Percentiles rank a stretch among this genome's conserved stretches.
These are phyloP conservation scores for Steromphala cineraria DNA, from an alignment of 2,888 invertebrate species.

Conservation along the genomic window DNA sequence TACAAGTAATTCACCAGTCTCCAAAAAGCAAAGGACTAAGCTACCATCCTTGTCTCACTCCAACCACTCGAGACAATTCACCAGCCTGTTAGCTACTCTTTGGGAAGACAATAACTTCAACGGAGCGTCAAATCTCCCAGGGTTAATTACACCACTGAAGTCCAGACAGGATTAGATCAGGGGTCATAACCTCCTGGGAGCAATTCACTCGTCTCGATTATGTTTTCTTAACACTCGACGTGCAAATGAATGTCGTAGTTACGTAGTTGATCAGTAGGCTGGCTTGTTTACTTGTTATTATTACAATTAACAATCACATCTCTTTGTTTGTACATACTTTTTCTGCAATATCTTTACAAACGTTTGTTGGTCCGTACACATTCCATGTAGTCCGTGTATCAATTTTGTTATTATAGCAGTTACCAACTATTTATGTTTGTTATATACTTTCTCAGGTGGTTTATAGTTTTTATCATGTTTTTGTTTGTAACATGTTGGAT, in stretches of 20 bases:
- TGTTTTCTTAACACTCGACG: background rate
- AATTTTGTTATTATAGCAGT: no score
- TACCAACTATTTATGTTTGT: no score
- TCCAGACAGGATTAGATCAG: constrained; percentile 6
- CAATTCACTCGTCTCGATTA: background rate
- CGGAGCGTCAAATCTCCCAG: background rate
- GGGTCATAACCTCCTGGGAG: background rate
- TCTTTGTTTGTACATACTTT: no score
- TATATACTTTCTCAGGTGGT: no score
- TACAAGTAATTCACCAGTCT: background rate
- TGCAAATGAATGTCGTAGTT: background rate
- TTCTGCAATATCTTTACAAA: no score
- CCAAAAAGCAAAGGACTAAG: background rate
- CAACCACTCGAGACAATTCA: background rate
- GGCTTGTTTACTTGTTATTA: background rate
- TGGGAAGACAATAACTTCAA: background rate
- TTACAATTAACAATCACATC: no score
- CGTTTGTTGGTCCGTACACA: no score
- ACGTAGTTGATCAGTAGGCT: background rate
- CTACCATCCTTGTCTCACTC: background rate
- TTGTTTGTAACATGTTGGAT: no score
- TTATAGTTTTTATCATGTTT: no score
- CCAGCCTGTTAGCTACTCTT: background rate
- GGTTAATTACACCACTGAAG: background rate
- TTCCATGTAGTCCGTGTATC: no score